phyloP scores from a whole-genome alignment of 2,113 vertebrate genomes.

The Phainopepla nitens region DNA sequence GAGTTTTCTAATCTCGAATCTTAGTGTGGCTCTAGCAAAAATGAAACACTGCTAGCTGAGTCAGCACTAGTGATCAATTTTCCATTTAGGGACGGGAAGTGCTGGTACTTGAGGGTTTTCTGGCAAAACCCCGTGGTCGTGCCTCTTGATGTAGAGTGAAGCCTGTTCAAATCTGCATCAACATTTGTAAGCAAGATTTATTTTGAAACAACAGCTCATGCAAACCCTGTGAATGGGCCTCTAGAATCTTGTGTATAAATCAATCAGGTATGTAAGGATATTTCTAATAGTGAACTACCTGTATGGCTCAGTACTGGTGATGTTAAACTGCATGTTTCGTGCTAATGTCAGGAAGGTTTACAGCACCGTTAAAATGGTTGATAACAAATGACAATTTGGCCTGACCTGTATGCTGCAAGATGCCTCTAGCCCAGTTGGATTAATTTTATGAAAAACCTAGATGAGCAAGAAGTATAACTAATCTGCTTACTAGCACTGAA shows the following conservation, averaged over 20 bases:
- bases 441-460: conserved; percentile 54
- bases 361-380: conserved; percentile 21
- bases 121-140: background rate
- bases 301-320: background rate
- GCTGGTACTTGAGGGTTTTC: background rate
- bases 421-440: conserved; percentile 68
- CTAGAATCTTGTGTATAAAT: background rate
- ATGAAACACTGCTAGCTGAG: background rate
- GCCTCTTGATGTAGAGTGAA: background rate
- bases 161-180: background rate
- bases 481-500: conserved; percentile 70
- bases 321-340: background rate
- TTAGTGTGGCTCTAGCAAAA: background rate
- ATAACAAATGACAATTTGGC: background rate
- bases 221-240: background rate
- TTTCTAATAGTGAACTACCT: background rate
- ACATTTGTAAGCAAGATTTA: background rate
- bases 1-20: background rate
- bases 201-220: background rate
- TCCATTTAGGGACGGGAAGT: background rate
- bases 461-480: conserved; percentile 62
- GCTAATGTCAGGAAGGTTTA: conserved; percentile 47
- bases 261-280: background rate
- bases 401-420: conserved; percentile 50
- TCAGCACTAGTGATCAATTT: background rate